Percentiles rank a stretch among this genome's conserved stretches.
Evolutionary conservation across 1,140 invertebrate species (phyloP).

Genomic region (Elysia chlorotica): DNA sequence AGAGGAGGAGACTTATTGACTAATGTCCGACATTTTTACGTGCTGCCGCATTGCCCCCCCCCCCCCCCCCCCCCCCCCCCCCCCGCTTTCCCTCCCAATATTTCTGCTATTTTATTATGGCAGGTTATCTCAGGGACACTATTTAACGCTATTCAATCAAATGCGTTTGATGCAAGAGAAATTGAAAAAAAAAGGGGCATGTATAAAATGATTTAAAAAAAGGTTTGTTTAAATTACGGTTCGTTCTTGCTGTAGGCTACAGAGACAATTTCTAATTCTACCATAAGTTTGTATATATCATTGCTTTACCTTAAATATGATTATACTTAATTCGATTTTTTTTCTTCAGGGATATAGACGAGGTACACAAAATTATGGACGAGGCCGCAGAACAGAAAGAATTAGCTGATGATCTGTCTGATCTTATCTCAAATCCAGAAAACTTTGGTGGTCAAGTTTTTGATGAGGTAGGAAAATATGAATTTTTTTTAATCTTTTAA

Average conservation of each 20-base stretch:
- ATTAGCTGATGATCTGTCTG: conserved; percentile 95
- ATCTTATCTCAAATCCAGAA: conserved; percentile 96
- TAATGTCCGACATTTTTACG: no score
- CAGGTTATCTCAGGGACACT: no score
- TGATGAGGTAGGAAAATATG: no score
- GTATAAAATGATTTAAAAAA: neutral
- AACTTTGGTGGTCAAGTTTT: conserved; percentile 92
- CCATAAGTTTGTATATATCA: neutral
- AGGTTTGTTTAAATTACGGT: neutral
- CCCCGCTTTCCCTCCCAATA: no score
- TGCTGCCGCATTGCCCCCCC: no score
- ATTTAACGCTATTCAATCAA: no score
- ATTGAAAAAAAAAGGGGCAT: no score
- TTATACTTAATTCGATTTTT: neutral
- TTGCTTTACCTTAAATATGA: neutral
- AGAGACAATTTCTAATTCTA: neutral
- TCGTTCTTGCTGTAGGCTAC: neutral
- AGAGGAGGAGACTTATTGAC: no score
- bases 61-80: no score
- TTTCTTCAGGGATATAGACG: conserved; percentile 82
- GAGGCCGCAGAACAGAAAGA: conserved; percentile 99
- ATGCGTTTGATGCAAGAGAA: no score
- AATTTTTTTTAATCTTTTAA: no score
- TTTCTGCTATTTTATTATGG: no score
- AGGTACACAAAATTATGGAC: conserved; percentile 99